Base-by-base conservation (phyloP, 1,140 invertebrate genomes). In the Mizuhopecten yessoensis region DNA sequence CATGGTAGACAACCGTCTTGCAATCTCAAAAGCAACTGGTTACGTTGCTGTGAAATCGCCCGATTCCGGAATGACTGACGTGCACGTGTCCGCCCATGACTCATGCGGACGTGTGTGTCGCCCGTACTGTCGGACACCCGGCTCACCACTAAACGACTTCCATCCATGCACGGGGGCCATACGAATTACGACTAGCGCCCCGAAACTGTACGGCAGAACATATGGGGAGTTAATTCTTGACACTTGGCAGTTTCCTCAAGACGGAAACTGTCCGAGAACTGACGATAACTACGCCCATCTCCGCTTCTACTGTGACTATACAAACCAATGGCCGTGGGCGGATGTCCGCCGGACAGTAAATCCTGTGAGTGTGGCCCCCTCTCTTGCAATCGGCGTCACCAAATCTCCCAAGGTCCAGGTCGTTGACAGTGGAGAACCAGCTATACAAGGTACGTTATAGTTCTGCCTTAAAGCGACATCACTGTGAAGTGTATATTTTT, bases 1-100 rank as follows among this genome's bases (percentile, higher is more conserved):
- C 17, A 91, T 96, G 10, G 89, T 95, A 10, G 95, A 96, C 86
- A 94, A 93, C 86, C 90, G 95, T 75, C 91, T 95, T 36, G 95
- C 94, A 42, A 90, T 94, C 15, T 92, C 95, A 0, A 91, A 93
- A 87, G 88, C 94, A 10, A 95, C 92, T n/a, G 93, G 92, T 45
- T 94, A 93, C 57, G 34, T 95, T 33, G 94, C 94, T 0, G 93
- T 96, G 17, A 94, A 93, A 87, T 91, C 92, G 36, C 95, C 94
- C 0, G 86, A 87, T 10, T 33, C 88, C 34, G 88, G 88, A 34
- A 87, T 86, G 23, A 88, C 92, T 34, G 92, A 94, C 39, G 91
- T 90, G 0, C 90, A 93, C 13, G 34, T 94, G 29, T 88, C 91
- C 36, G 94, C 92, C 5, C 92, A 91, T 88, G 94, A 94, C 88